phyloP scores from a whole-genome alignment of 2,888 invertebrate species.

The Oligia latruncula region DNA sequence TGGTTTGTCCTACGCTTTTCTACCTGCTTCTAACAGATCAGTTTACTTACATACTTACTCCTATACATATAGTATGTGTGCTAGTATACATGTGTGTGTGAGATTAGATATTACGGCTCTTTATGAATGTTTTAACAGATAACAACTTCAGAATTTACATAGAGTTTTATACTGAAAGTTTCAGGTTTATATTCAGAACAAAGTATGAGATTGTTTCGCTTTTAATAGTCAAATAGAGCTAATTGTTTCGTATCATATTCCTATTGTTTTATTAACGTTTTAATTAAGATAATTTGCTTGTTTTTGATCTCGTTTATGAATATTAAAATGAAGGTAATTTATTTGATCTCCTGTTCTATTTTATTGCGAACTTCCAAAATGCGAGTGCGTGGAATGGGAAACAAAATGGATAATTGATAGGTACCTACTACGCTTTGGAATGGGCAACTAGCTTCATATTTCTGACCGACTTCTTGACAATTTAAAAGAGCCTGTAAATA shows the following conservation, averaged over 20 bases:
- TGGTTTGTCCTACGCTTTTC: conserved; percentile 83
- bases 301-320: conserved; percentile 26
- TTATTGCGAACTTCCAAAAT: neutral
- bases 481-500: too few relatives aligned
- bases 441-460: too few relatives aligned
- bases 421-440: too few relatives aligned
- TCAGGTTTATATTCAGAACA: neutral
- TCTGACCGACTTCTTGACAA: too few relatives aligned
- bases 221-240: conserved; percentile 18
- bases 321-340: conserved; percentile 31
- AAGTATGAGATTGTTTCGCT: conserved; percentile 19
- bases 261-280: conserved; percentile 38
- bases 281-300: conserved; percentile 25
- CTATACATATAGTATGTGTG: conserved; percentile 51
- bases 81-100: conserved; percentile 41
- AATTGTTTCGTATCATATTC: conserved; percentile 33
- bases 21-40: conserved; percentile 79
- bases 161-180: conserved; percentile 41
- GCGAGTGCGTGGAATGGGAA: neutral
- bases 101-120: conserved; percentile 62
- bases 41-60: conserved; percentile 74
- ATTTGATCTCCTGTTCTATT: conserved; percentile 22
- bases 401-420: neutral
- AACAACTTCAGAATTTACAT: conserved; percentile 38
- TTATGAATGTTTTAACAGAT: conserved; percentile 60